Conservation (phyloP, 2,888 invertebrate genomes). For the Conomelus anceps region DNA sequence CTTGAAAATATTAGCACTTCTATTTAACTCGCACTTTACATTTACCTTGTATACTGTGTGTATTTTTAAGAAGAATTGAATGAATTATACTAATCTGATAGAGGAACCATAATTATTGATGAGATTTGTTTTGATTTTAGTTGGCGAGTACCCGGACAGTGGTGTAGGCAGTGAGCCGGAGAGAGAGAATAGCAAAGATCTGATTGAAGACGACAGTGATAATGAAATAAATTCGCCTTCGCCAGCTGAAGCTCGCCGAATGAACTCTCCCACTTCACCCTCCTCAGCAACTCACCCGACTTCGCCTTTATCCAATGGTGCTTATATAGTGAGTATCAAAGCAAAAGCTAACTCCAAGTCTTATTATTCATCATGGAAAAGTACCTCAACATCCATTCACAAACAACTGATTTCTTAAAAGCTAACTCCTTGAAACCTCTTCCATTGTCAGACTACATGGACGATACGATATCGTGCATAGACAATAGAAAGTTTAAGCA, state of each 20-base stretch:
- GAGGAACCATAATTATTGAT: not conserved
- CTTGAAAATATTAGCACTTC: too few relatives aligned
- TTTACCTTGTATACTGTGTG: too few relatives aligned
- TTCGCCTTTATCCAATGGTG: slow-evolving; percentile 30
- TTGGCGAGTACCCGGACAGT: slow-evolving; percentile 49
- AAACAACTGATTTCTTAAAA: too few relatives aligned
- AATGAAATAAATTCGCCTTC: slow-evolving; percentile 30
- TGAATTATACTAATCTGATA: not conserved
- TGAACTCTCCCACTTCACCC: not conserved
- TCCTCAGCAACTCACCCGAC: slow-evolving; percentile 29
- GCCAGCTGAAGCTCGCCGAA: slow-evolving; percentile 20
- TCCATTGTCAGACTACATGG: too few relatives aligned
- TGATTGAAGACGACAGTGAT: slow-evolving; percentile 55
- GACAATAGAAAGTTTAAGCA: too few relatives aligned
- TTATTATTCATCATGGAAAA: not conserved
- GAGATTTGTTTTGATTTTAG: not conserved
- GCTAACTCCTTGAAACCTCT: too few relatives aligned
- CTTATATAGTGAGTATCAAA: slow-evolving; percentile 24
- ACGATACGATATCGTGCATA: too few relatives aligned
- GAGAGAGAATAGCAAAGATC: slow-evolving; percentile 42
- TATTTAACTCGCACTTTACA: too few relatives aligned
- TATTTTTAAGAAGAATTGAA: not conserved
- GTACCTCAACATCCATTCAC: too few relatives aligned
- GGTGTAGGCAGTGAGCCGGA: slow-evolving; percentile 49
- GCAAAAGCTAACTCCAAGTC: too few relatives aligned